Conservation (phyloP, 1,140 invertebrate species). For the Polyergus mexicanus region DNA sequence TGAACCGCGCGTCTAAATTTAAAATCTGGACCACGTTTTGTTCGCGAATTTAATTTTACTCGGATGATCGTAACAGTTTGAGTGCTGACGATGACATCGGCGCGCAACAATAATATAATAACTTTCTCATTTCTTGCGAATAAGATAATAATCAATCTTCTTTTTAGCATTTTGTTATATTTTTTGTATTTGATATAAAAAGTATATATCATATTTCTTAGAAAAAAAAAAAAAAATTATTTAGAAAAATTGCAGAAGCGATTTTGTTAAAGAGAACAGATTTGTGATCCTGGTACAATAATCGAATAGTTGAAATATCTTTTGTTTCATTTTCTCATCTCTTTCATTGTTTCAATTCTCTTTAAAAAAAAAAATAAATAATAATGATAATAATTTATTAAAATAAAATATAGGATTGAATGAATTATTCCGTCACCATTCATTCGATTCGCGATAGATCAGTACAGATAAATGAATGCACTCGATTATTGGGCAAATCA, state of each 20-base stretch:
- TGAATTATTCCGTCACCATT: neutral
- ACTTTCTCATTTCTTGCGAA: neutral
- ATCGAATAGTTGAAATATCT: too few relatives aligned
- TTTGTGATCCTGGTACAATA: neutral
- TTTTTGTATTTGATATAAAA: neutral
- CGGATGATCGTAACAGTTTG: neutral
- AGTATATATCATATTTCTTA: neutral
- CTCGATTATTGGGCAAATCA: neutral
- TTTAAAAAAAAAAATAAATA: neutral
- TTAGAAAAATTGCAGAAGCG: neutral
- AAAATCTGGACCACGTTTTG: conserved; percentile 36
- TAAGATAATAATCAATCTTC: neutral
- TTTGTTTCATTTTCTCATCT: neutral
- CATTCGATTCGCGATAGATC: neutral
- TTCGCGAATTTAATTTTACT: conserved; percentile 51
- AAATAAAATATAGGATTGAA: neutral
- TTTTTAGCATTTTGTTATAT: neutral
- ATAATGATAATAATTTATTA: neutral
- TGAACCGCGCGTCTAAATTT: conserved; percentile 45
- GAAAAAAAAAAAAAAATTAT: neutral
- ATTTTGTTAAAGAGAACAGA: neutral
- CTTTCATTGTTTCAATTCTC: neutral
- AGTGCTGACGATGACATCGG: neutral
- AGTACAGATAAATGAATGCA: neutral
- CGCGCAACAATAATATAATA: neutral